Evolutionary conservation across 1,140 invertebrate genomes (phyloP).

Genomic region (Bombus haemorrhoidalis): DNA sequence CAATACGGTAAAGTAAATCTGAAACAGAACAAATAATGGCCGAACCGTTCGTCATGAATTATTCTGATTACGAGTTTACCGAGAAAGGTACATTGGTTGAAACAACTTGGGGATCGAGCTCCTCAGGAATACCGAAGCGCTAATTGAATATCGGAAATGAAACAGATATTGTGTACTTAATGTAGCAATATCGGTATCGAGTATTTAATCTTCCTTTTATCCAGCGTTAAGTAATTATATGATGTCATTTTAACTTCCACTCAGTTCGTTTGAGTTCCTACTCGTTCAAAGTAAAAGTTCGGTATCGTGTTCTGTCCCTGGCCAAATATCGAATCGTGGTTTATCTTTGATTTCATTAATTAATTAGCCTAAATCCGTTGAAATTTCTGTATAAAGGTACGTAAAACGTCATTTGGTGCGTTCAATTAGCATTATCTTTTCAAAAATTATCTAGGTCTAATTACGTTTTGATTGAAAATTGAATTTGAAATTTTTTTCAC

Average conservation of each 20-base stretch:
- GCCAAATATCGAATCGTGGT: not conserved
- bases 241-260: not conserved
- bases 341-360: not conserved
- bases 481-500: not conserved
- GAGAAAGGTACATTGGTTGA: not conserved
- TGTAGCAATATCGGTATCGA: not conserved
- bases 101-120: not conserved
- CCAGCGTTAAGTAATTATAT: not conserved
- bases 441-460: not conserved
- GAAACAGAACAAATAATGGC: conserved; percentile 56
- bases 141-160: not conserved
- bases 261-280: too few species aligned
- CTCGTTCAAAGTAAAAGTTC: not conserved
- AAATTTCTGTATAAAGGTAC: not conserved
- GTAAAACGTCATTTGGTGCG: not conserved
- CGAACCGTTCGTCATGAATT: not conserved
- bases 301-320: not conserved
- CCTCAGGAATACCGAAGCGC: not conserved
- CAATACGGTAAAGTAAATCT: conserved; percentile 82
- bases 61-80: not conserved
- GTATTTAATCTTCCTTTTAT: not conserved
- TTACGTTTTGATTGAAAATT: not conserved
- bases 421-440: not conserved
- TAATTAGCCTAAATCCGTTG: not conserved
- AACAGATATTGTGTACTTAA: not conserved